Evolutionary conservation across 92 coral and sea anemone species (phyloP).

Genomic region (Palythoa grandiflora): DNA sequence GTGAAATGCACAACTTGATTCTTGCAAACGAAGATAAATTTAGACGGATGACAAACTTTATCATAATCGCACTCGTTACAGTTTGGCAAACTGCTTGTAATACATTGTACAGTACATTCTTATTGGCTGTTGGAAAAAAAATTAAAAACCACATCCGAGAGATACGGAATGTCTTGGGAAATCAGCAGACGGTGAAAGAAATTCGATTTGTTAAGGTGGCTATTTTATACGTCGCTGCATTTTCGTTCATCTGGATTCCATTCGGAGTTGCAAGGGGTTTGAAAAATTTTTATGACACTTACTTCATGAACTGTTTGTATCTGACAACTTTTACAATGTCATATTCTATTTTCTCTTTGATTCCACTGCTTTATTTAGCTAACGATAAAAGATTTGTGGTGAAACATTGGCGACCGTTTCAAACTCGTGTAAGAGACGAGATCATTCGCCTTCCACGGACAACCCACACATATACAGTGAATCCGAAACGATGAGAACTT

Average conservation of each 20-base stretch:
- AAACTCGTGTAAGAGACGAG: not conserved
- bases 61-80: constrained; percentile 39
- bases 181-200: constrained; percentile 9
- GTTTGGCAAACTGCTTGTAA: constrained; percentile 34
- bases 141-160: constrained; percentile 5
- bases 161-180: constrained; percentile 10
- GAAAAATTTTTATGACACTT: not conserved
- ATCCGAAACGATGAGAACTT: too few relatives aligned
- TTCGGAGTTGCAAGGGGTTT: constrained; percentile 16
- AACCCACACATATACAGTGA: not conserved
- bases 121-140: not conserved
- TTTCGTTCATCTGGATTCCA: constrained; percentile 10
- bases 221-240: not conserved
- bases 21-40: not conserved
- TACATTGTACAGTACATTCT: not conserved
- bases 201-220: constrained; percentile 11
- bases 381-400: constrained; percentile 18
- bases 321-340: constrained; percentile 3
- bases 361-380: constrained; percentile 15
- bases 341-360: not conserved
- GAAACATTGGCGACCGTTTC: not conserved
- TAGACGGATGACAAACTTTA: constrained; percentile 14
- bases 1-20: constrained; percentile 13
- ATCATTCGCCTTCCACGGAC: not conserved
- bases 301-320: constrained; percentile 8